Conservation (phyloP, 1,140 invertebrate genomes). For the Drosophila biarmipes region DNA sequence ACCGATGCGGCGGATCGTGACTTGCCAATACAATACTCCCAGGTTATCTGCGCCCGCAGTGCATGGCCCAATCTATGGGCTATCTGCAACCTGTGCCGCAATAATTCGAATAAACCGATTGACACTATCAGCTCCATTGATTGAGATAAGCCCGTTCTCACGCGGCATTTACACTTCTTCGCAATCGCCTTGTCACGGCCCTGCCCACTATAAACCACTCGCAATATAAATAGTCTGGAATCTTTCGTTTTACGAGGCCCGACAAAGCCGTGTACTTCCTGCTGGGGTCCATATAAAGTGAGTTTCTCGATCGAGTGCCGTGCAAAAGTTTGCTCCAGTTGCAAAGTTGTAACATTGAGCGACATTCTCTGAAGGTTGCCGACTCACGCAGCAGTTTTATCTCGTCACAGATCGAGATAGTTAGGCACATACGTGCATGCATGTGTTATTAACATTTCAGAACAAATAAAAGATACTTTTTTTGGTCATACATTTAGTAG, state of each 20-base stretch:
- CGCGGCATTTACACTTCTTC: conserved; percentile 43
- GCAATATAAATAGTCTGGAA: conserved; percentile 35
- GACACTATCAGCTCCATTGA: conserved; percentile 50
- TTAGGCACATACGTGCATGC: background rate
- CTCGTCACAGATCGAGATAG: conserved; percentile 9
- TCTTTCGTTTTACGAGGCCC: conserved; percentile 29
- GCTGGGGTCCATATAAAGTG: conserved; percentile 20
- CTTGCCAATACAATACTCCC: background rate
- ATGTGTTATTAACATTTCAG: background rate
- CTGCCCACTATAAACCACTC: conserved; percentile 32
- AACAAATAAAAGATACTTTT: background rate
- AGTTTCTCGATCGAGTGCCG: conserved; percentile 11
- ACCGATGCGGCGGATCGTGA: background rate
- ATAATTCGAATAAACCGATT: conserved; percentile 46
- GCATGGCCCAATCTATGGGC: conserved; percentile 20
- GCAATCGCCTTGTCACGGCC: conserved; percentile 47
- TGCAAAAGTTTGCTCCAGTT: conserved; percentile 50
- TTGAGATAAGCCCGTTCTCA: conserved; percentile 58
- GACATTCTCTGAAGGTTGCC: conserved; percentile 29
- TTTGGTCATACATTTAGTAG: background rate
- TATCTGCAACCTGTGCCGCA: conserved; percentile 21
- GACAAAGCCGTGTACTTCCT: conserved; percentile 43
- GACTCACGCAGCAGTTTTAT: conserved; percentile 30
- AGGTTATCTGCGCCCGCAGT: conserved; percentile 10
- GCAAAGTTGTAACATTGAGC: conserved; percentile 63